Evolutionary conservation across 2,888 invertebrate genomes (phyloP).

Genomic region (Geotrupes spiniger): DNA sequence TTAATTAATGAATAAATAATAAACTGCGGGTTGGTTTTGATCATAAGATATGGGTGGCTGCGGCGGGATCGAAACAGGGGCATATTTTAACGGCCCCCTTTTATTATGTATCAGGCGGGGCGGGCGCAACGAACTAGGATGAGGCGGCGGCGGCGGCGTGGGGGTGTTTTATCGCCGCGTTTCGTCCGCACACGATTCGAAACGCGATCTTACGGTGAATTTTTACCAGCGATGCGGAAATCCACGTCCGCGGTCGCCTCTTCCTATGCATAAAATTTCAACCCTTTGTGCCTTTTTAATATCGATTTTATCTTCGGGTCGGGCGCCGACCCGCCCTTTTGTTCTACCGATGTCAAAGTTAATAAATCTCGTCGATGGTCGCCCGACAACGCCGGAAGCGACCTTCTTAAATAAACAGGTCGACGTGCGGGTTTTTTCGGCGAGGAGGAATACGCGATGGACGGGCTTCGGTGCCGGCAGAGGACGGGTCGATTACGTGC

Average conservation of each 20-base stretch:
- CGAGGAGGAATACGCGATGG: neutral
- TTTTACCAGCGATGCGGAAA: neutral
- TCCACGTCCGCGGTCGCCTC: slow-evolving; percentile 2
- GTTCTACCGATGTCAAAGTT: slow-evolving; percentile 16
- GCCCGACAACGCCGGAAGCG: slow-evolving; percentile 3
- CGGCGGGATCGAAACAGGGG: slow-evolving; percentile 32
- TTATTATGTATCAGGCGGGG: slow-evolving; percentile 43
- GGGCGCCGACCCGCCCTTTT: slow-evolving; percentile 8
- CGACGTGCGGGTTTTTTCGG: neutral
- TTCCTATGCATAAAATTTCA: slow-evolving; percentile 5
- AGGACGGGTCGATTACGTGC: too few species aligned
- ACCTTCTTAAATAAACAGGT: slow-evolving; percentile 4
- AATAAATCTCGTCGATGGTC: slow-evolving; percentile 15
- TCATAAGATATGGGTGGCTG: slow-evolving; percentile 46
- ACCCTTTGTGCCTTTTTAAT: slow-evolving; percentile 8
- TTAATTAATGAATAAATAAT: slow-evolving; percentile 54
- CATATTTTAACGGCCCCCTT: slow-evolving; percentile 39
- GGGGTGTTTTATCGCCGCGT: too few species aligned
- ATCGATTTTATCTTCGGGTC: slow-evolving; percentile 6
- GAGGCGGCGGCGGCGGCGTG: too few species aligned
- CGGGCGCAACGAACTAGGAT: too few species aligned
- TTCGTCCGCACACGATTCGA: too few species aligned
- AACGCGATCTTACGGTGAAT: neutral
- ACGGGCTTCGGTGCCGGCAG: neutral
- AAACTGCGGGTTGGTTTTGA: slow-evolving; percentile 45